phyloP scores from a whole-genome alignment of 2,888 invertebrate species.

The Sphinx pinastri region DNA sequence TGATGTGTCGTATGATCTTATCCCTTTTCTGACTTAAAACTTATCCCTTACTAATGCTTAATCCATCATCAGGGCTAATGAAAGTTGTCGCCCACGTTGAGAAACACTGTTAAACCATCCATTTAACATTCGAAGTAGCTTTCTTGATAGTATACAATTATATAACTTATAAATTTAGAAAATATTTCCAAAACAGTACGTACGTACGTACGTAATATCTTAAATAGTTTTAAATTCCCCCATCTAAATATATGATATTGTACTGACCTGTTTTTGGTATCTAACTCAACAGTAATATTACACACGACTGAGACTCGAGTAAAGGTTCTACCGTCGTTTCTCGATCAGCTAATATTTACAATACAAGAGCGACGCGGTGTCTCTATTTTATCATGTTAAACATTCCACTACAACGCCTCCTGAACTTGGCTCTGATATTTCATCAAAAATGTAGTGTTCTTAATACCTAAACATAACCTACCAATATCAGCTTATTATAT shows the following conservation, averaged over 20 bases:
- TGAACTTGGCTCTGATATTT: background rate
- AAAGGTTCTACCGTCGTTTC: background rate
- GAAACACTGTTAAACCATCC: too few relatives aligned
- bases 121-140: slow-evolving; percentile 28
- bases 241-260: slow-evolving; percentile 37
- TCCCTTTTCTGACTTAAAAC: too few relatives aligned
- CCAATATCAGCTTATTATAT: background rate
- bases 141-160: slow-evolving; percentile 28
- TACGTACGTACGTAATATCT: slow-evolving; percentile 27
- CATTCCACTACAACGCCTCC: background rate
- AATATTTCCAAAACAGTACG: slow-evolving; percentile 27
- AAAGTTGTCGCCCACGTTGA: too few relatives aligned
- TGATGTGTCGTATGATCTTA: too few relatives aligned
- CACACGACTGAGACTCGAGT: background rate
- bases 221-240: slow-evolving; percentile 38
- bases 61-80: too few relatives aligned
- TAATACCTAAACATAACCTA: background rate
- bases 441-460: background rate
- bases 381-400: background rate
- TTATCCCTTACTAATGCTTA: too few relatives aligned
- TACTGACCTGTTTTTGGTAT: slow-evolving; percentile 66
- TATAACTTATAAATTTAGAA: slow-evolving; percentile 33
- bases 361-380: background rate
- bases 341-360: slow-evolving; percentile 15
- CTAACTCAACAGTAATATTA: slow-evolving; percentile 37